Evolutionary conservation across 2,113 vertebrate species (phyloP).

Genomic region (Myotis lucifugus): DNA sequence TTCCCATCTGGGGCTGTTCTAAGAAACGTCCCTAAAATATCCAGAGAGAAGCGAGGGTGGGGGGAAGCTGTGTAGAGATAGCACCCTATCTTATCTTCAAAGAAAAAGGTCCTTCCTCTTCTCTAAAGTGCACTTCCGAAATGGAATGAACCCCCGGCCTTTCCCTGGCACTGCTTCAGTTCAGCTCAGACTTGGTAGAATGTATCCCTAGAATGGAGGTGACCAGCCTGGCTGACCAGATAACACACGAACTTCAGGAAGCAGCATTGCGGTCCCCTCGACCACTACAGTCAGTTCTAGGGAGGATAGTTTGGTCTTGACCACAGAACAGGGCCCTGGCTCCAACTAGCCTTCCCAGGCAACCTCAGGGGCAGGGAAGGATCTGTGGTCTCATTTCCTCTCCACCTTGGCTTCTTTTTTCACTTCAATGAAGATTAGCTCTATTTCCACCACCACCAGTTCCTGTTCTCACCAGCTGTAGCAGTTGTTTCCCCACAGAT

Average conservation of each 20-base stretch:
- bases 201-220: not conserved
- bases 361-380: not conserved
- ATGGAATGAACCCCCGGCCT: not conserved
- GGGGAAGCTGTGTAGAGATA: not conserved
- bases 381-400: slow-evolving; percentile 73
- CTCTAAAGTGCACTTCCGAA: slow-evolving; percentile 59
- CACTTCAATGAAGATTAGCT: slow-evolving; percentile 65
- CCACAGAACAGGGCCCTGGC: slow-evolving; percentile 17
- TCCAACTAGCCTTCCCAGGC: slow-evolving; percentile 35
- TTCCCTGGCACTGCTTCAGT: slow-evolving; percentile 27
- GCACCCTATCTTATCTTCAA: slow-evolving; percentile 48
- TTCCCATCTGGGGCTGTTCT: not conserved
- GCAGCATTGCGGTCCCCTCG: not conserved
- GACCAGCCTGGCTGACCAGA: not conserved
- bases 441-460: slow-evolving; percentile 66
- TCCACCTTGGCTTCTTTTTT: slow-evolving; percentile 65
- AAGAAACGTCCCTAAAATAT: not conserved
- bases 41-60: not conserved
- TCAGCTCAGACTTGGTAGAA: slow-evolving; percentile 16
- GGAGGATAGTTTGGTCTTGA: not conserved
- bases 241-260: not conserved
- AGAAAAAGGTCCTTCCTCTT: slow-evolving; percentile 52
- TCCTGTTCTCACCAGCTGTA: slow-evolving; percentile 70
- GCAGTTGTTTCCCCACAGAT: not conserved
- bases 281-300: not conserved